Percentiles rank a stretch among this genome's conserved stretches.
Evolutionary conservation across 1,140 invertebrate species (phyloP).

Genomic region (Drosophila nikananu): DNA sequence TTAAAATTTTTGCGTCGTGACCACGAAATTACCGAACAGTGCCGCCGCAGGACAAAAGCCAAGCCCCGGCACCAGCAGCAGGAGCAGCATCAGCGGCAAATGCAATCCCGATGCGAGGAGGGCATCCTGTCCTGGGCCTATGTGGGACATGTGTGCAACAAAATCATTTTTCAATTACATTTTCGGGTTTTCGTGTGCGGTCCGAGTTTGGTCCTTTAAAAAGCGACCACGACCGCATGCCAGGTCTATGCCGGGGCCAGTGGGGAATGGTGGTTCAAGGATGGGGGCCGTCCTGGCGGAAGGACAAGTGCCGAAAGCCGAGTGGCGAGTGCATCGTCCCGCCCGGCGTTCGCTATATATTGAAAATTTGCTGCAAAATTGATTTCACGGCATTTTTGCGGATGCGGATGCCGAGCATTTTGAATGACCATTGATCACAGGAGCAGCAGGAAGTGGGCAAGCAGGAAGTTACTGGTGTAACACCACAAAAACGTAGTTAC

Average conservation of each 20-base stretch:
- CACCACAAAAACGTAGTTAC: not conserved
- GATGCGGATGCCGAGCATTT: conserved; percentile 42
- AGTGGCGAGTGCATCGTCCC: conserved; percentile 5
- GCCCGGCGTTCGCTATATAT: conserved; percentile 35
- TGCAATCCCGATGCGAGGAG: conserved; percentile 30
- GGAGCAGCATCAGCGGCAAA: conserved; percentile 13
- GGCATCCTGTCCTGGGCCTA: conserved; percentile 15
- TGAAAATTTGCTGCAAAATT: conserved; percentile 75
- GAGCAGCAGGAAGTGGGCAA: conserved; percentile 22
- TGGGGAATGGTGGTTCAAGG: conserved; percentile 1
- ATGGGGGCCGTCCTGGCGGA: conserved; percentile 10
- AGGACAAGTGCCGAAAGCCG: conserved; percentile 20
- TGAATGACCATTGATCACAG: conserved; percentile 40
- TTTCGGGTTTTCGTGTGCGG: conserved; percentile 72
- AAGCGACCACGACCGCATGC: conserved; percentile 46
- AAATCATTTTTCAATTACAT: conserved; percentile 83
- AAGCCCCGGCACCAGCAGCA: conserved; percentile 1
- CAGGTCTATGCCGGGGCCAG: conserved; percentile 2
- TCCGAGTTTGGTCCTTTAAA: conserved; percentile 54
- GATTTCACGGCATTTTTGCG: conserved; percentile 72
- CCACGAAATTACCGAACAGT: conserved; percentile 68
- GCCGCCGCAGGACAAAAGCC: conserved; percentile 36
- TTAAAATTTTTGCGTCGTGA: conserved; percentile 62
- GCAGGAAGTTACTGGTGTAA: not conserved
- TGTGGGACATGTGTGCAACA: conserved; percentile 68